These are phyloP conservation scores for Gibbula magus DNA, from an alignment of 2,888 invertebrate species.

Conservation along the genomic window DNA sequence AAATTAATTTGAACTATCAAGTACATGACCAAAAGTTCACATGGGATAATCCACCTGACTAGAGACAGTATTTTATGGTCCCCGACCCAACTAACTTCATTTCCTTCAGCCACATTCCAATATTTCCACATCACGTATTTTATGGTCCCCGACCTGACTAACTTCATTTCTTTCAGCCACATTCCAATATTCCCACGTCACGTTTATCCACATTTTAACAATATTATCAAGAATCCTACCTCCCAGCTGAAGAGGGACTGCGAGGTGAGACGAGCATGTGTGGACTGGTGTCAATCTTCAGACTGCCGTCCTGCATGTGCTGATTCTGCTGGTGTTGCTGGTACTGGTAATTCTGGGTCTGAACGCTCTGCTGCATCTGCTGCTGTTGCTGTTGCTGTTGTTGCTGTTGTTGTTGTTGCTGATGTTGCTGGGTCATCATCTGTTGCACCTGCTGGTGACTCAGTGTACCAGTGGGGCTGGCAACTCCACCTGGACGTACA, in stretches of 20 bases:
- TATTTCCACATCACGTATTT: no score
- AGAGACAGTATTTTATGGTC: no score
- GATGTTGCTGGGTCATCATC: constrained; percentile 34
- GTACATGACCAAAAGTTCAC: no score
- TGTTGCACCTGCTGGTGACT: constrained; percentile 21
- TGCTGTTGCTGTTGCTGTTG: constrained; percentile 39
- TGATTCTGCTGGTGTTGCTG: constrained; percentile 37
- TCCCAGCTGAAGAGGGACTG: constrained; percentile 64
- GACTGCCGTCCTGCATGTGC: constrained; percentile 44
- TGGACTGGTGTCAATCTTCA: constrained; percentile 65
- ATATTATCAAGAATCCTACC: constrained; percentile 48
- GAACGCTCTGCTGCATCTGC: constrained; percentile 46
- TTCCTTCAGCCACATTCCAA: no score
- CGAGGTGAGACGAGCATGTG: constrained; percentile 48
- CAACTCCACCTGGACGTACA: constrained; percentile 33
- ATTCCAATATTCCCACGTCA: no score
- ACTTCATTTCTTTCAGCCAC: no score
- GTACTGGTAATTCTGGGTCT: constrained; percentile 50
- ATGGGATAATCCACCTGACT: no score
- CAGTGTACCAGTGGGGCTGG: constrained; percentile 41
- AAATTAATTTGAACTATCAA: no score
- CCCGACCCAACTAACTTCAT: no score
- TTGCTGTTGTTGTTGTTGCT: constrained; percentile 44
- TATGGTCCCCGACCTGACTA: no score
- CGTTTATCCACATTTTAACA: no score